Evolutionary conservation across 2,113 vertebrate species (phyloP).

Genomic region (Ictidomys tridecemlineatus): DNA sequence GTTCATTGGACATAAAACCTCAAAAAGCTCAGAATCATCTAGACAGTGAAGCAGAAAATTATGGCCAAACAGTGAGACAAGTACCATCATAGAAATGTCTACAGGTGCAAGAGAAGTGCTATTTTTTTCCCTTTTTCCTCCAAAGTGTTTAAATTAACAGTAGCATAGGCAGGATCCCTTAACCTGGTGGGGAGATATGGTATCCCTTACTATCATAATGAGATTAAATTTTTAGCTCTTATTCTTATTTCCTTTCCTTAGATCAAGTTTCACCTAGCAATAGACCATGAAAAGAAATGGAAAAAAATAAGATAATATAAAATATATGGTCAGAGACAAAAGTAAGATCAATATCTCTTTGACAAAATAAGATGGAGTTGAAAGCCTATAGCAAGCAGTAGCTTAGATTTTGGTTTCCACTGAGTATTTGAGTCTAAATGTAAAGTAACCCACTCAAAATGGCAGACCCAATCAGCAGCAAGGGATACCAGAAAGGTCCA

Average conservation of each 20-base stretch:
- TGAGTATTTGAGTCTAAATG: neutral
- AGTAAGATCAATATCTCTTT: neutral
- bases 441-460: neutral
- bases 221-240: conserved; percentile 1
- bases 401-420: neutral
- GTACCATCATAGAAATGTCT: neutral
- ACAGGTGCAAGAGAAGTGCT: neutral
- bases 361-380: neutral
- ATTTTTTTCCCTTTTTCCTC: neutral
- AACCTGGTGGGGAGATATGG: neutral
- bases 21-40: neutral
- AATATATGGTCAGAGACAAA: neutral
- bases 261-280: neutral
- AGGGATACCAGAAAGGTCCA: neutral
- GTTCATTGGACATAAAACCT: neutral
- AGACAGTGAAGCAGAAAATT: neutral
- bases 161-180: neutral
- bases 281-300: neutral
- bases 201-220: neutral
- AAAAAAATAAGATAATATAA: neutral
- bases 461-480: neutral
- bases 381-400: neutral
- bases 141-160: neutral
- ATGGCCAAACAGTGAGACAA: neutral
- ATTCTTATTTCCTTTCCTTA: neutral